These are phyloP conservation scores for Megastigmus dorsalis DNA, from an alignment of 2,888 invertebrate species.

Conservation along the genomic window DNA sequence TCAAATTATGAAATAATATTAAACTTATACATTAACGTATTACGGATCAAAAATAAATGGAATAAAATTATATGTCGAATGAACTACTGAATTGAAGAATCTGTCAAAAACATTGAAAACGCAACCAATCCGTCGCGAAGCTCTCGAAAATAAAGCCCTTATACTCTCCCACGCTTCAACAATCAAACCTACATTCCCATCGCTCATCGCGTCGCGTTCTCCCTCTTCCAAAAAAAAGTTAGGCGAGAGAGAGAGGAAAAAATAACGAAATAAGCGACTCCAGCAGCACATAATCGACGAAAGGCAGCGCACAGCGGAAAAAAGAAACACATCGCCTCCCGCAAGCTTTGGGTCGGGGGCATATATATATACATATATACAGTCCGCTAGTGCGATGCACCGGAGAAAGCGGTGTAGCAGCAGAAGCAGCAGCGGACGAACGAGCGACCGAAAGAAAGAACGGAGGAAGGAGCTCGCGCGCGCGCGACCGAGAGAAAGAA, in stretches of 20 bases:
- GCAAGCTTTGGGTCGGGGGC: no score
- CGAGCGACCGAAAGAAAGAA: slow-evolving; percentile 5
- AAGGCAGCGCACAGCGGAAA: neutral
- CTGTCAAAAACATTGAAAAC: no score
- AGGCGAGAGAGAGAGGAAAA: neutral
- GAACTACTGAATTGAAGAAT: no score
- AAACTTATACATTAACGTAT: no score
- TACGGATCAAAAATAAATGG: no score
- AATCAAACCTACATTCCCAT: slow-evolving; percentile 13
- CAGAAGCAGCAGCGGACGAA: neutral
- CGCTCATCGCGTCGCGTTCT: slow-evolving; percentile 3
- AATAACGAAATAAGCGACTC: neutral
- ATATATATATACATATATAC: no score
- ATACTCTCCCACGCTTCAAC: neutral
- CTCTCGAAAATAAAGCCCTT: neutral
- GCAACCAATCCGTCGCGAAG: no score
- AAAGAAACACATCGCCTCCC: neutral
- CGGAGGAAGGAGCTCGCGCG: no score
- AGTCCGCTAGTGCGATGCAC: slow-evolving; percentile 33
- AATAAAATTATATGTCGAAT: no score
- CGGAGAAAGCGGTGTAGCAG: slow-evolving; percentile 28
- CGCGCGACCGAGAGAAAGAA: slow-evolving; percentile 26
- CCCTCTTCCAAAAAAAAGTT: no score
- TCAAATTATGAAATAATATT: no score
- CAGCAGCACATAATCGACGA: slow-evolving; percentile 7